Evolutionary conservation across 2,113 vertebrate genomes (phyloP).

Genomic region (Manacus vitellinus): DNA sequence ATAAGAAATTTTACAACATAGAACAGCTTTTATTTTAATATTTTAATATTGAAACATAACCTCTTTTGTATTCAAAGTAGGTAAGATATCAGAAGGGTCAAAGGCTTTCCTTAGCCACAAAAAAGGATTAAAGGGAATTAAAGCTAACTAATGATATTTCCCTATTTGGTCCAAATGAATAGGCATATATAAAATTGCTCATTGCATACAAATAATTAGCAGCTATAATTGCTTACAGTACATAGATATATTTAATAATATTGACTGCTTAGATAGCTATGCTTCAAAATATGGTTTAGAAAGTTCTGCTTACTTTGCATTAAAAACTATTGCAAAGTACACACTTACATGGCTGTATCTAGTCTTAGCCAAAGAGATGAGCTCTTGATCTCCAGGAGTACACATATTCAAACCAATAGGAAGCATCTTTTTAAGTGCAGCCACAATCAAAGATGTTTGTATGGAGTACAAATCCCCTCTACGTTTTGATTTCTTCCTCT

Average conservation of each 20-base stretch:
- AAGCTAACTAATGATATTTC: not conserved
- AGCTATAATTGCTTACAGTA: not conserved
- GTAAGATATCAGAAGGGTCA: not conserved
- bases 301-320: not conserved
- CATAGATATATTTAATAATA: not conserved
- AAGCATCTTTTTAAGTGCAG: constrained; percentile 97
- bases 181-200: not conserved
- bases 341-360: constrained; percentile 88
- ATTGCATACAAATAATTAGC: not conserved
- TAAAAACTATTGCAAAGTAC: not conserved
- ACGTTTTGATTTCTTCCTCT: constrained; percentile 92
- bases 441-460: constrained; percentile 96
- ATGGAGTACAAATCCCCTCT: constrained; percentile 96
- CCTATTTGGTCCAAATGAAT: not conserved
- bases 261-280: not conserved
- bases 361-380: constrained; percentile 91
- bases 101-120: not conserved
- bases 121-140: not conserved
- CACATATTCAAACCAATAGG: constrained; percentile 99
- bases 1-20: not conserved
- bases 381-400: constrained; percentile 96
- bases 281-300: not conserved
- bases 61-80: not conserved
- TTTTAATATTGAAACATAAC: not conserved
- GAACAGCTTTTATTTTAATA: not conserved